Base-by-base conservation (phyloP, 2,113 vertebrate species). In the Gymnarchus niloticus region DNA sequence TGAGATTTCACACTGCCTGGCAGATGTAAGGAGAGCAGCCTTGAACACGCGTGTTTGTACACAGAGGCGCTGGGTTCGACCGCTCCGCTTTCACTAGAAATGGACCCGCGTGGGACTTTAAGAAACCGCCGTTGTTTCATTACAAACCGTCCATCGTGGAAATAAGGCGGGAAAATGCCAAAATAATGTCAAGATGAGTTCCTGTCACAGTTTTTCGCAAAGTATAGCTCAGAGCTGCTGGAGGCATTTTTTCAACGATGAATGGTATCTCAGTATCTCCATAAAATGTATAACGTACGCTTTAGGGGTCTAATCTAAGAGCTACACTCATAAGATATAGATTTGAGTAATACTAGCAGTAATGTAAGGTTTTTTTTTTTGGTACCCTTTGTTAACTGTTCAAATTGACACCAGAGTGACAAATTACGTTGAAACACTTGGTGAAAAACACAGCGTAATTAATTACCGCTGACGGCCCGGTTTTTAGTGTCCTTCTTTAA, bases 161-260 rank as follows among this genome's bases (percentile, higher is more conserved):
- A 90, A 83, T 90, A 91, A 89, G 90, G 85, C 89, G 88, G 8
- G 87, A 88, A 95, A 94, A 95, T 94, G 93, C 92, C 93, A 94
- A 87, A 93, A 89, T 94, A 94, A 95, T 94, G 94, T 93, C 93
- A 94, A 91, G 91, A 90, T 90, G 83, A 88, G 89, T 91, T 90
- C 87, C 85, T 87, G 91, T 90, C 59, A 78, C 25, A 87, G 86
- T 90, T 91, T 91, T 87, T 87, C 85, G 84, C 65, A 87, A 19
- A 33, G 44, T 7, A 78, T 48, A 8, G 9, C 44, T 46, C 76
- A 3, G 73, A 41, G 37, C 21, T 78, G 44, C 76, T 3, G 44
- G 21, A 41, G 33, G 65, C 2, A 28, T 14, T 1, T 48, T 37
- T 21, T 86, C 88, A 88, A 92, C 92, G 92, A 88, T 41, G 14